Base-by-base conservation (phyloP, 2,113 vertebrate species). In the Plotosus lineatus region DNA sequence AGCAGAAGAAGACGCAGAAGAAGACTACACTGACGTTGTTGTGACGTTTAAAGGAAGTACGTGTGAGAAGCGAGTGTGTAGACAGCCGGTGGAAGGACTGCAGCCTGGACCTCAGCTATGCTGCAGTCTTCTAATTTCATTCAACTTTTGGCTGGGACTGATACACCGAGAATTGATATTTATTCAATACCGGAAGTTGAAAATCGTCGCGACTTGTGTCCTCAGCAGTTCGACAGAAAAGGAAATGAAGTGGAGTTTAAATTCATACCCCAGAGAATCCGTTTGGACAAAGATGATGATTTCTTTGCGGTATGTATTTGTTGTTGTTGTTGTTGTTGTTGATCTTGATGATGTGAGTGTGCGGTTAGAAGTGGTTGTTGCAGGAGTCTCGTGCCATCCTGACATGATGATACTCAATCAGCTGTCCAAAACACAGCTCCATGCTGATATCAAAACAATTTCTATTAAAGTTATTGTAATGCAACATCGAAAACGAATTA, bases 231-330 rank as follows among this genome's bases (percentile, higher is more conserved):
- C 58, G 33, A 4, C 19, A 71, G 26, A 8, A 28, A 28, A 46
- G 48, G 58, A 1, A 26, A 53, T 21, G 80, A 60, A 36, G 6
- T 21, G 40, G 68, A 74, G 26, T 93, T 95, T 83, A 80, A 6
- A 51, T 95, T 94, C 84, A 56, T 8, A 0, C 91, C 95, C 0
- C 88, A 90, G 15, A 85, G 86, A 31, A 69, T 94, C 11, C 90
- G 76, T 1, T 84, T 95, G 46, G 83, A 89, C 21, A 89, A 83
- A 11, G 91, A 94, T 1, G 92, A 96, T 79, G 89, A 93, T 31
- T 87, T 94, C 0, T 92, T 97, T 12, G 95, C 95, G 93, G 96
- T 95, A 42, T n/a, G 71, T 56, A n/a, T n/a, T 42, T 60, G 21
- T 23, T 56, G 53, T 51, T 12, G 28, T 38, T 74, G 5, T 42